Conservation (phyloP, 2,113 vertebrate species). For the Dasyprocta punctata region DNA sequence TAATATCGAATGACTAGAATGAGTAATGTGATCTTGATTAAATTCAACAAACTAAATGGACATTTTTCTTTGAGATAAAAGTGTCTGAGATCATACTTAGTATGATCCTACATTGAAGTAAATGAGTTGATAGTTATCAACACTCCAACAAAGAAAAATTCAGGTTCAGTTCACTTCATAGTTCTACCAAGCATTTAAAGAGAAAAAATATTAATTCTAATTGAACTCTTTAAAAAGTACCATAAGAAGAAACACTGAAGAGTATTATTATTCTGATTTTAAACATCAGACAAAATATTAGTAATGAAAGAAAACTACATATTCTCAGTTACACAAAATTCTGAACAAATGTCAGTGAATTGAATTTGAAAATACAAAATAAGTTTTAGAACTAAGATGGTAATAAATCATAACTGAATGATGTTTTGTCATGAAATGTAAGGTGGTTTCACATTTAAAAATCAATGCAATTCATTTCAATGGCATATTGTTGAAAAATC, state of each 20-base stretch:
- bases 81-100: neutral
- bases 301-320: neutral
- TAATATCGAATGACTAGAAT: neutral
- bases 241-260: neutral
- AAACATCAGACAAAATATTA: conserved; percentile 2
- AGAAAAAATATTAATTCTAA: neutral
- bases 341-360: neutral
- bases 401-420: neutral
- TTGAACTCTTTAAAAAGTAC: neutral
- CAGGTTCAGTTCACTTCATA: neutral
- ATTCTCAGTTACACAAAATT: neutral
- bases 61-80: neutral
- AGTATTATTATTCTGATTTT: neutral
- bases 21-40: neutral
- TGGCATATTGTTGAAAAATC: neutral
- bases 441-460: neutral
- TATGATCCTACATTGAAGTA: neutral
- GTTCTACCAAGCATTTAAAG: neutral
- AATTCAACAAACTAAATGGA: neutral
- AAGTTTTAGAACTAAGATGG: neutral
- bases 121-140: neutral
- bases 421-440: neutral
- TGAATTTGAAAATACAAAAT: neutral
- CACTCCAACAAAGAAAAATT: neutral
- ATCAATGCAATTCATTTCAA: neutral